Conservation (phyloP, 2,113 vertebrate genomes). For the Tachysurus vachellii region DNA sequence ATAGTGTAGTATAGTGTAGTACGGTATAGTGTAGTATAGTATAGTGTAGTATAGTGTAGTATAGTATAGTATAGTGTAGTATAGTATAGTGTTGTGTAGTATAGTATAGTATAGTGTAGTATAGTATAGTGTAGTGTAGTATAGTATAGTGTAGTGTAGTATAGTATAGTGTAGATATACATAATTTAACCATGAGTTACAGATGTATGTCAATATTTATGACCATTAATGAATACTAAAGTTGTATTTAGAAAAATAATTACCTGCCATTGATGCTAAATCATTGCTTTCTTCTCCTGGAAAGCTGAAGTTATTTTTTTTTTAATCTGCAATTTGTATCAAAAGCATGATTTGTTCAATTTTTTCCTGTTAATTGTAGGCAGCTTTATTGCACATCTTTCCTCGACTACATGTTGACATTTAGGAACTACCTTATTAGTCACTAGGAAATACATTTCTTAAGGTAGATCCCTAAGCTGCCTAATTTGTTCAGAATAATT, state of each 20-base stretch:
- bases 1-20: background rate
- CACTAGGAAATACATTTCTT: conserved; percentile 46
- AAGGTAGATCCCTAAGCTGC: conserved; percentile 44
- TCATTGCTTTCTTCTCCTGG: background rate
- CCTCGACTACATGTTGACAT: conserved; percentile 42
- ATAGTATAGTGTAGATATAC: background rate
- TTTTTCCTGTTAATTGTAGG: background rate
- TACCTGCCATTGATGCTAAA: background rate
- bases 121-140: background rate
- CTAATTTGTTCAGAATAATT: conserved; percentile 52
- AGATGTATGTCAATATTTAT: too few relatives aligned
- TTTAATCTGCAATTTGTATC: background rate
- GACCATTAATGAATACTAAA: background rate
- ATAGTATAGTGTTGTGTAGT: too few relatives aligned
- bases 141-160: background rate
- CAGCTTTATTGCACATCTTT: background rate
- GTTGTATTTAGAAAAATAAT: background rate
- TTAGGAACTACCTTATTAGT: conserved; percentile 37
- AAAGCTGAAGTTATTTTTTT: background rate
- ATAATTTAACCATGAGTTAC: background rate
- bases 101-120: too few relatives aligned
- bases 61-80: too few relatives aligned
- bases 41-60: background rate
- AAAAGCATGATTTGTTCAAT: background rate
- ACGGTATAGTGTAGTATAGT: background rate